Conservation (phyloP, 1,140 invertebrate genomes). For the Scaptomyza montana region DNA sequence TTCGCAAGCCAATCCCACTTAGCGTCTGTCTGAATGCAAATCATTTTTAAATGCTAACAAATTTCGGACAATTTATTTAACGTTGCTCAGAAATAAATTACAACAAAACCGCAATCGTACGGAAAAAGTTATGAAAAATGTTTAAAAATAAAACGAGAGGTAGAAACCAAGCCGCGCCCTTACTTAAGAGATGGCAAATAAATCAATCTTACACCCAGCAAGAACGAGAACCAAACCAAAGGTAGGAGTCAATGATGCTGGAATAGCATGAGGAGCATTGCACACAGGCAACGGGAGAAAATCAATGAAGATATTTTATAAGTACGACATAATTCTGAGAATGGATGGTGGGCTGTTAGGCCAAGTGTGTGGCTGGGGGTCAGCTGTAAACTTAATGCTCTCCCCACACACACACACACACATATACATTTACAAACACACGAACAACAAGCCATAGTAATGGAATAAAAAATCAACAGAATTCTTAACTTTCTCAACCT, state of each 20-base stretch:
- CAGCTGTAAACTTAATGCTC: constrained; percentile 47
- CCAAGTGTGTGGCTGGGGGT: constrained; percentile 4
- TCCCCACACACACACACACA: not conserved
- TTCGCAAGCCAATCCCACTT: constrained; percentile 38
- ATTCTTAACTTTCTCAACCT: constrained; percentile 21
- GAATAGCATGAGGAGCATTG: not conserved
- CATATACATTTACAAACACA: not conserved
- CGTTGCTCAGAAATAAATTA: constrained; percentile 66
- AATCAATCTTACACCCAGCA: constrained; percentile 74
- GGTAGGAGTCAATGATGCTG: constrained; percentile 44
- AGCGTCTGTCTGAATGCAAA: constrained; percentile 51
- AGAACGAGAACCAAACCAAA: constrained; percentile 1
- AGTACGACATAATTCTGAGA: constrained; percentile 12
- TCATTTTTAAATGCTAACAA: constrained; percentile 82
- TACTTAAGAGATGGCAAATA: constrained; percentile 58
- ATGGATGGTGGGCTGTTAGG: not conserved
- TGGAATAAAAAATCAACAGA: constrained; percentile 45
- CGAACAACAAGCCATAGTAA: constrained; percentile 33
- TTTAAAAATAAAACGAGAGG: constrained; percentile 42
- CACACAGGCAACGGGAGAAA: constrained; percentile 16
- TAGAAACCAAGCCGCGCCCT: not conserved
- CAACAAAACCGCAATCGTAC: constrained; percentile 46
- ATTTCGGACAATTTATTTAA: constrained; percentile 74
- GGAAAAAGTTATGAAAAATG: constrained; percentile 79
- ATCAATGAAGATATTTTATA: constrained; percentile 57